Evolutionary conservation across 2,888 invertebrate genomes (phyloP).

Genomic region (Polymixis flavicincta): DNA sequence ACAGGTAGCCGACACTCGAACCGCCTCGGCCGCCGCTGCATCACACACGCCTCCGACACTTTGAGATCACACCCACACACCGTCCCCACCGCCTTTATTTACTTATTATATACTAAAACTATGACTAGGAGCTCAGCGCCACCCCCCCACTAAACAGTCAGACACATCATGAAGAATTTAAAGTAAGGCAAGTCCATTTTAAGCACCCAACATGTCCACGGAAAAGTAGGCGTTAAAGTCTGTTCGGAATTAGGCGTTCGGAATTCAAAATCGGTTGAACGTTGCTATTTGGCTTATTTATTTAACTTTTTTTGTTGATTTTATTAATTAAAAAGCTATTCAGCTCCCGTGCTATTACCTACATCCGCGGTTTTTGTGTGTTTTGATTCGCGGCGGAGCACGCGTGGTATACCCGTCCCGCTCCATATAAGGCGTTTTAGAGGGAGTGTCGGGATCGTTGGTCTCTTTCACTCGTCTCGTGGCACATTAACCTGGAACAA

Average conservation of each 20-base stretch:
- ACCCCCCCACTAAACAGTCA: slow-evolving; percentile 65
- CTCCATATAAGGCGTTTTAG: slow-evolving; percentile 88
- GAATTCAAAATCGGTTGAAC: slow-evolving; percentile 71
- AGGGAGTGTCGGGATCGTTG: slow-evolving; percentile 74
- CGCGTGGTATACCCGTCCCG: slow-evolving; percentile 85
- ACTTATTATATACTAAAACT: slow-evolving; percentile 59
- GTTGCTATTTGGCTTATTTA: slow-evolving; percentile 63
- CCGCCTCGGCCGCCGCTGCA: slow-evolving; percentile 83
- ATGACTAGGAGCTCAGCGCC: slow-evolving; percentile 68
- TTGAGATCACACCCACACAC: slow-evolving; percentile 73
- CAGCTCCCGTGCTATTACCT: slow-evolving; percentile 81
- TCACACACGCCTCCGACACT: slow-evolving; percentile 78
- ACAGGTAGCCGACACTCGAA: slow-evolving; percentile 72
- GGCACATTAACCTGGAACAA: slow-evolving; percentile 85
- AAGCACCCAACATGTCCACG: slow-evolving; percentile 75
- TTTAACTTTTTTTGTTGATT: slow-evolving; percentile 39
- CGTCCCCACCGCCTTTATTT: slow-evolving; percentile 71
- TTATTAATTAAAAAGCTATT: slow-evolving; percentile 61
- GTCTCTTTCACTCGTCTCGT: slow-evolving; percentile 79
- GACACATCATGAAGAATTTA: slow-evolving; percentile 69
- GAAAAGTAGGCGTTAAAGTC: slow-evolving; percentile 70
- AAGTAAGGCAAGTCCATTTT: slow-evolving; percentile 79
- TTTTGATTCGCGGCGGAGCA: slow-evolving; percentile 82
- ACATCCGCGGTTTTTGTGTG: slow-evolving; percentile 82
- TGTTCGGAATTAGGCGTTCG: slow-evolving; percentile 76